Percentiles rank a stretch among this genome's conserved stretches.
Evolutionary conservation across 2,888 invertebrate genomes (phyloP).

Genomic region (Chymomyza fuscimana): DNA sequence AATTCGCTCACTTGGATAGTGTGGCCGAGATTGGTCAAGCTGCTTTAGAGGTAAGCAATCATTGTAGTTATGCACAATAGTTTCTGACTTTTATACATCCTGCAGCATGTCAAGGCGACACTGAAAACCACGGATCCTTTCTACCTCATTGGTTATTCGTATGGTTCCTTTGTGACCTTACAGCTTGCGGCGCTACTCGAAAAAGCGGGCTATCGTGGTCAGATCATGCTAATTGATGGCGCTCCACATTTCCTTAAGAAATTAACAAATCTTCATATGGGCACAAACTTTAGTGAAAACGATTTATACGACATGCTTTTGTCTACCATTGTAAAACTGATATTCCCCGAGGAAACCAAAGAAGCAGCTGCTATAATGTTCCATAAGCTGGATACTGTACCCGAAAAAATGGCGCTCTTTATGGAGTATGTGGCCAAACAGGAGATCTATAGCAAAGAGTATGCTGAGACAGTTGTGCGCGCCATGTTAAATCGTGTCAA

Average conservation of each 20-base stretch:
- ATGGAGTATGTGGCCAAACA: slow-evolving; percentile 80
- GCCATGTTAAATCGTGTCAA: slow-evolving; percentile 82
- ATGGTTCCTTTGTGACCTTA: slow-evolving; percentile 88
- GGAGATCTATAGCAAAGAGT: slow-evolving; percentile 77
- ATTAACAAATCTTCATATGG: slow-evolving; percentile 70
- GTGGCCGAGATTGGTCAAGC: slow-evolving; percentile 67
- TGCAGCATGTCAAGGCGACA: slow-evolving; percentile 83
- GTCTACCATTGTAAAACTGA: slow-evolving; percentile 65
- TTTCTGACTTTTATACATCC: slow-evolving; percentile 37
- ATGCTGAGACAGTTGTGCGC: slow-evolving; percentile 78
- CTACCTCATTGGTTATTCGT: slow-evolving; percentile 93
- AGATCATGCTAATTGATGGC: slow-evolving; percentile 89
- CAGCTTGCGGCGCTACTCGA: slow-evolving; percentile 88
- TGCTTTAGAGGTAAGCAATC: slow-evolving; percentile 64
- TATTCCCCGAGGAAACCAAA: slow-evolving; percentile 75
- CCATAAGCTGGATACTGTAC: slow-evolving; percentile 81
- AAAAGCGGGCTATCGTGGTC: slow-evolving; percentile 83
- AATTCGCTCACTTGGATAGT: slow-evolving; percentile 62
- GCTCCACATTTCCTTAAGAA: slow-evolving; percentile 86
- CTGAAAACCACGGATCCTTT: slow-evolving; percentile 83
- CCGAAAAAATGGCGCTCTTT: slow-evolving; percentile 82
- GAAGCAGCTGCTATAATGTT: slow-evolving; percentile 79
- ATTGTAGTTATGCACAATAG: not conserved
- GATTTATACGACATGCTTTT: slow-evolving; percentile 74
- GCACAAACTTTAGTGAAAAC: slow-evolving; percentile 65